Conservation (phyloP, 2,797 vertebrate genomes). For the Pogonophryne albipinna region DNA sequence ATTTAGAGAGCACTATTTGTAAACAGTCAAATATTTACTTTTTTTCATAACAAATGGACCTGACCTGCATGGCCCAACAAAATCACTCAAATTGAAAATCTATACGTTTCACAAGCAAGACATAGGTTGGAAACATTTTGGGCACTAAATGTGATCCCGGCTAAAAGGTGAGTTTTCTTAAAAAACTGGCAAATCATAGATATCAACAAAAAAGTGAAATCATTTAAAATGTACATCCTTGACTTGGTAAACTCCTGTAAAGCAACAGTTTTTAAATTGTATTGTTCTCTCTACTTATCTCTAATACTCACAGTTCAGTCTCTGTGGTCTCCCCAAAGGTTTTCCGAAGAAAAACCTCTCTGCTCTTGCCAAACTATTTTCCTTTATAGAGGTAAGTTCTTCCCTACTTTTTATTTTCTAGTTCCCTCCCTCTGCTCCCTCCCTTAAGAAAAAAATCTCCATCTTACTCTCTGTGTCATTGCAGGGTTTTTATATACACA, state of each 20-base stretch:
- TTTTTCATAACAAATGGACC: background rate
- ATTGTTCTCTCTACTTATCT: background rate
- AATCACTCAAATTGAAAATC: background rate
- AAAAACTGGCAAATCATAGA: background rate
- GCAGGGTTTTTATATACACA: background rate
- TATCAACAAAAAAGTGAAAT: background rate
- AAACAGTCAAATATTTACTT: background rate
- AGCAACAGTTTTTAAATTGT: background rate
- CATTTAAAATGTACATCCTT: background rate
- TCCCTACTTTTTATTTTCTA: slow-evolving; percentile 46
- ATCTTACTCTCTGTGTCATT: background rate
- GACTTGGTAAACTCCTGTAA: background rate
- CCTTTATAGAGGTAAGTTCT: slow-evolving; percentile 54
- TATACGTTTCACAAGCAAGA: background rate
- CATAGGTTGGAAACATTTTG: slow-evolving; percentile 18
- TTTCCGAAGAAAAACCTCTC: slow-evolving; percentile 16
- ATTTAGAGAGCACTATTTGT: background rate
- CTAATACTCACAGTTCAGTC: slow-evolving; percentile 54
- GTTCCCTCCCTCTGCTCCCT: slow-evolving; percentile 25
- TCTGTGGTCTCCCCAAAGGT: slow-evolving; percentile 13
- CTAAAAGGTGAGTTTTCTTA: background rate
- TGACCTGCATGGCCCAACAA: background rate
- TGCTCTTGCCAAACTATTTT: background rate
- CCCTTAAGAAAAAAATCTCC: background rate
- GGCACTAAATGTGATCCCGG: background rate